Evolutionary conservation across 1,140 invertebrate genomes (phyloP).

Genomic region (Aphis craccivora): DNA sequence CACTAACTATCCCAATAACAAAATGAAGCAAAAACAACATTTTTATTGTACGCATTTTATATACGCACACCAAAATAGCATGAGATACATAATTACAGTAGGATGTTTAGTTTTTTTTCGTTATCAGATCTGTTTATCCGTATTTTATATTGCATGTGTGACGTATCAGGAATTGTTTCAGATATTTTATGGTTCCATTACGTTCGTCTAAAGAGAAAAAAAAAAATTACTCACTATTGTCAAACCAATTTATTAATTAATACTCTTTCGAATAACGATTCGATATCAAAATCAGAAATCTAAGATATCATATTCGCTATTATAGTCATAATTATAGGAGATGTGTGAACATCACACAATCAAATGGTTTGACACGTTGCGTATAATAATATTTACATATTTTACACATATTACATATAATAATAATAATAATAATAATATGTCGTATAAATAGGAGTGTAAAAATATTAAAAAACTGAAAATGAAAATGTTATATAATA

Average conservation of each 20-base stretch:
- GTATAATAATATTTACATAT: not conserved
- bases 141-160: not conserved
- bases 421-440: not conserved
- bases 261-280: too few relatives aligned
- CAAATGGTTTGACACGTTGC: not conserved
- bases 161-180: not conserved
- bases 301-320: too few relatives aligned
- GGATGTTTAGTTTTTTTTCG: too few relatives aligned
- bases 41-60: not conserved
- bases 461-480: not conserved
- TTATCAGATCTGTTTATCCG: too few relatives aligned
- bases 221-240: not conserved
- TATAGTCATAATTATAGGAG: not conserved
- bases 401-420: not conserved
- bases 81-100: not conserved
- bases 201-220: not conserved
- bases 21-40: not conserved
- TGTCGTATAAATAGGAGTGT: not conserved
- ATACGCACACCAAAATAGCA: not conserved
- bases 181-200: not conserved
- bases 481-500: conserved; percentile 3
- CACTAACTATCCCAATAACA: not conserved
- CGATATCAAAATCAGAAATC: too few relatives aligned
- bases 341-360: not conserved
- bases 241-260: not conserved